phyloP scores from a whole-genome alignment of 2,888 invertebrate species.

The Prosapia bicincta region DNA sequence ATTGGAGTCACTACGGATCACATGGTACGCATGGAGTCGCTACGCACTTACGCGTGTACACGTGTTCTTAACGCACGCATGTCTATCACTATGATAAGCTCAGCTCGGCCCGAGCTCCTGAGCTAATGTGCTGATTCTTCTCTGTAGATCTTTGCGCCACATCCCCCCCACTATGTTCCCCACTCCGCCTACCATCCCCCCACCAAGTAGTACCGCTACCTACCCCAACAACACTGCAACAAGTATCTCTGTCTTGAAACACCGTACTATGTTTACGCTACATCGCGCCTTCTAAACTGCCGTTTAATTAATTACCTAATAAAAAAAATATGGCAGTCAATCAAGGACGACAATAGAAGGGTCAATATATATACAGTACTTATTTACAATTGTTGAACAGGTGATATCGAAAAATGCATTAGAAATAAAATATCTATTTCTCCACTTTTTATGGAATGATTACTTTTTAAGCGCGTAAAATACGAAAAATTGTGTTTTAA shows the following conservation, averaged over 20 bases:
- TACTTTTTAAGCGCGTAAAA: too few relatives aligned
- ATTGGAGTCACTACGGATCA: background rate
- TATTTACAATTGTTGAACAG: too few relatives aligned
- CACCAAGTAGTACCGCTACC: background rate
- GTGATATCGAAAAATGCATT: too few relatives aligned
- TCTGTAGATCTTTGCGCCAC: background rate
- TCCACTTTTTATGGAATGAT: too few relatives aligned
- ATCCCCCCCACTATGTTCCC: background rate
- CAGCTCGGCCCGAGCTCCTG: background rate
- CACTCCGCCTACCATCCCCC: background rate
- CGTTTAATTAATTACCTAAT: too few relatives aligned
- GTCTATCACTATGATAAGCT: background rate
- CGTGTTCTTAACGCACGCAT: background rate
- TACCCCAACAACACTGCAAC: background rate
- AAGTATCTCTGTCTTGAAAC: background rate
- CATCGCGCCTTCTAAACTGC: background rate
- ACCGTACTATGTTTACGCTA: background rate
- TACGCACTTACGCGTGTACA: background rate
- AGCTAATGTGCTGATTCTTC: background rate
- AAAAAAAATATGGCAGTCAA: too few relatives aligned
- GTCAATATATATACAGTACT: too few relatives aligned
- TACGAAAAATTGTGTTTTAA: too few relatives aligned
- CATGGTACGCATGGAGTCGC: background rate
- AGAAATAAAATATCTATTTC: too few relatives aligned
- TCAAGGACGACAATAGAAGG: too few relatives aligned